Conservation (phyloP, 2,113 vertebrate species). For the Crotalus horridus region DNA sequence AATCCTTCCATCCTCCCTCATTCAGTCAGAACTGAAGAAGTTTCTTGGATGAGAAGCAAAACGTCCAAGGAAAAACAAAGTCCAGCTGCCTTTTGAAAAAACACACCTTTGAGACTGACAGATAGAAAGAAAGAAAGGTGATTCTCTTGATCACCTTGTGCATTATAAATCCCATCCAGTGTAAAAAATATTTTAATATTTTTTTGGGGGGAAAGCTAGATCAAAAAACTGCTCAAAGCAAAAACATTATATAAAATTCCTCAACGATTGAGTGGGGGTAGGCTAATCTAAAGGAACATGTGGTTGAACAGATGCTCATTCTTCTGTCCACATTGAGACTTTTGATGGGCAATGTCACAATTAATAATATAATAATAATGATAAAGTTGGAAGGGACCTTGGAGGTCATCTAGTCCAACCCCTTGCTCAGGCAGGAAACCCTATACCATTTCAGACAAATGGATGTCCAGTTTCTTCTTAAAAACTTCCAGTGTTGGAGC, state of each 20-base stretch:
- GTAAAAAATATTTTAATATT: background rate
- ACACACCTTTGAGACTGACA: background rate
- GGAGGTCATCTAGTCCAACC: no score
- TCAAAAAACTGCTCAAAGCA: background rate
- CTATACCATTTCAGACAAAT: no score
- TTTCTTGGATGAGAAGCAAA: background rate
- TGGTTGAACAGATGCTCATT: background rate
- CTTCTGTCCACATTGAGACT: background rate
- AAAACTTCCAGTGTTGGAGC: no score
- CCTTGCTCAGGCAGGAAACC: no score
- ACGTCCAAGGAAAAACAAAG: background rate
- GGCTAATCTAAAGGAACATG: background rate
- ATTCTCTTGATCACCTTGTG: background rate
- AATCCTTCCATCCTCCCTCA: background rate
- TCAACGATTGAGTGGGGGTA: background rate
- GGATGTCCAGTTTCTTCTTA: no score
- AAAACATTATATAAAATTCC: background rate
- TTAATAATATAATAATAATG: no score
- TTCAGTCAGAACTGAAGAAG: background rate
- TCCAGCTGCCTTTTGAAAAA: background rate
- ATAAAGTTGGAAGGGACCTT: no score
- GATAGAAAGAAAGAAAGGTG: background rate
- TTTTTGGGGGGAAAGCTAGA: background rate
- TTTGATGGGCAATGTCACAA: background rate
- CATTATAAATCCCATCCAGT: background rate